Evolutionary conservation across 1,140 invertebrate genomes (phyloP).

Genomic region (Lordiphosa collinella): DNA sequence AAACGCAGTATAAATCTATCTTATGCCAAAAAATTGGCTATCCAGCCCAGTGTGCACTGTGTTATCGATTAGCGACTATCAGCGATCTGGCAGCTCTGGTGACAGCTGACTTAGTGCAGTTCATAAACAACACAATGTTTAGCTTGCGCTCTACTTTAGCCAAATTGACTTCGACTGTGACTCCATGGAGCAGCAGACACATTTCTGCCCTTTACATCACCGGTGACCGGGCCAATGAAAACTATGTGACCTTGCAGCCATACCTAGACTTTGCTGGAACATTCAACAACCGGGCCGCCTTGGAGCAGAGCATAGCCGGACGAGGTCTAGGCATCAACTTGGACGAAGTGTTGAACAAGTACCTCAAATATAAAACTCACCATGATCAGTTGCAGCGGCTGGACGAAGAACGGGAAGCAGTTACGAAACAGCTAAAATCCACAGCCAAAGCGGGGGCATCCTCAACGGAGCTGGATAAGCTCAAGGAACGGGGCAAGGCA

Average conservation of each 20-base stretch:
- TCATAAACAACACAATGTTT: slow-evolving; percentile 38
- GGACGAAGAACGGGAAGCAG: slow-evolving; percentile 65
- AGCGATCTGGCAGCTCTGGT: slow-evolving; percentile 15
- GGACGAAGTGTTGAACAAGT: slow-evolving; percentile 80
- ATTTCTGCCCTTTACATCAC: slow-evolving; percentile 83
- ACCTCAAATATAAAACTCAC: slow-evolving; percentile 81
- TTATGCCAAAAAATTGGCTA: no score
- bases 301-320: slow-evolving; percentile 80
- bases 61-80: not conserved
- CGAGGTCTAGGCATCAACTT: slow-evolving; percentile 80
- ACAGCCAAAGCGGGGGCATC: slow-evolving; percentile 26
- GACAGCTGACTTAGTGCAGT: slow-evolving; percentile 18
- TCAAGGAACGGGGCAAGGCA: slow-evolving; percentile 80
- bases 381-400: slow-evolving; percentile 76
- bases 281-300: slow-evolving; percentile 79
- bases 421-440: slow-evolving; percentile 63
- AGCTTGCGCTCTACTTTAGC: slow-evolving; percentile 13
- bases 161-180: not conserved
- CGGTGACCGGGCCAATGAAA: slow-evolving; percentile 81
- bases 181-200: slow-evolving; percentile 19
- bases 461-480: slow-evolving; percentile 39
- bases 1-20: no score
- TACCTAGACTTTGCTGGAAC: slow-evolving; percentile 82
- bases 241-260: slow-evolving; percentile 82
- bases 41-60: no score